Conservation (phyloP, 2,113 vertebrate species). For the Tyto alba region DNA sequence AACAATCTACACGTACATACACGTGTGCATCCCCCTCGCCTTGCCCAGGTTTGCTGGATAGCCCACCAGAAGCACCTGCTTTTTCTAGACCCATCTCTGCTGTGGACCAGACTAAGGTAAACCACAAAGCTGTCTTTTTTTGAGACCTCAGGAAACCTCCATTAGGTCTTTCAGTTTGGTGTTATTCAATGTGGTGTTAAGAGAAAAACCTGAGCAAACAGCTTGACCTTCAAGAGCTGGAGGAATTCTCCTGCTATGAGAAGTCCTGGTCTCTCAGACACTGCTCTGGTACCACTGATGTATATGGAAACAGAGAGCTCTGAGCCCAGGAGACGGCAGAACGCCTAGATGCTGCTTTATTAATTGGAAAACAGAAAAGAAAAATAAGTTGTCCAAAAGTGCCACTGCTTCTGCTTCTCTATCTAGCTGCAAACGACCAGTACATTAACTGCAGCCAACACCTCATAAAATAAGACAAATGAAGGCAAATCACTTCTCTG, state of each 20-base stretch:
- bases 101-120: not conserved
- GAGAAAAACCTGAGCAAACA: not conserved
- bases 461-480: not conserved
- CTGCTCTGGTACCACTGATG: not conserved
- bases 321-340: not conserved
- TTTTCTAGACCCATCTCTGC: not conserved
- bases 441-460: not conserved
- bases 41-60: not conserved
- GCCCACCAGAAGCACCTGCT: not conserved
- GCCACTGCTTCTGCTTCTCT: not conserved
- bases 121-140: not conserved
- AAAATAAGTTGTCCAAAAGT: not conserved
- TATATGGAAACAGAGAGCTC: not conserved
- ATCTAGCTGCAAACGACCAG: not conserved
- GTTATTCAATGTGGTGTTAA: fast-evolving
- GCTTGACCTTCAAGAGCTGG: not conserved
- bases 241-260: not conserved
- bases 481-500: not conserved
- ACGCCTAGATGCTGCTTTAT: not conserved
- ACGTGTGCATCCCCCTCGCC: fast-evolving
- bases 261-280: not conserved
- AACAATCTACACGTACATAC: fast-evolving
- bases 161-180: not conserved
- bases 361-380: not conserved
- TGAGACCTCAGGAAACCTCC: not conserved